Evolutionary conservation across 2,113 vertebrate genomes (phyloP).

Genomic region (Macrotus californicus): DNA sequence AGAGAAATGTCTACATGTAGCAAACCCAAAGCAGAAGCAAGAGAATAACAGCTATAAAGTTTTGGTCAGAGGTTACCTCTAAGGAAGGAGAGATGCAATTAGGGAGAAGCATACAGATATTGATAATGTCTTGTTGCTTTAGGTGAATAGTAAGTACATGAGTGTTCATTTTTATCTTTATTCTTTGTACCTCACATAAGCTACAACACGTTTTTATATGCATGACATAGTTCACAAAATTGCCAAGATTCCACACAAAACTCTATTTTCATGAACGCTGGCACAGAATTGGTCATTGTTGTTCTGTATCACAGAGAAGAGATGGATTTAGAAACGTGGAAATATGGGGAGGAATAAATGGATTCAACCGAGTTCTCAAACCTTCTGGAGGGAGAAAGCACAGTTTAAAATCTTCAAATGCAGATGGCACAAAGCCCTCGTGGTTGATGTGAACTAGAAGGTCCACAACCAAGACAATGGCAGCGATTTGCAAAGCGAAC

Average conservation of each 20-base stretch:
- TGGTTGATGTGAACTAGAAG: background rate
- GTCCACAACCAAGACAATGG: fast-evolving
- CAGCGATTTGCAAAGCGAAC: background rate
- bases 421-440: background rate
- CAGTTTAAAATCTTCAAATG: background rate
- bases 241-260: background rate
- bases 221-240: background rate
- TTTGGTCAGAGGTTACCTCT: background rate
- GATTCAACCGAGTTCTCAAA: background rate
- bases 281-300: background rate
- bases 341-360: background rate
- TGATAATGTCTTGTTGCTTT: background rate
- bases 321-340: background rate
- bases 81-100: background rate
- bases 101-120: background rate
- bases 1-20: background rate
- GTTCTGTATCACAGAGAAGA: background rate
- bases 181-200: background rate
- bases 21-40: background rate
- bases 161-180: background rate
- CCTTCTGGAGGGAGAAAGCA: background rate
- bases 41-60: background rate
- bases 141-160: background rate
- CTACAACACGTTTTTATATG: background rate
- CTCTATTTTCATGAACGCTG: background rate